Evolutionary conservation across 2,797 vertebrate species (phyloP), one percentile per base, ranked within the genome.

Genomic region (Gymnothorax javanicus): DNA sequence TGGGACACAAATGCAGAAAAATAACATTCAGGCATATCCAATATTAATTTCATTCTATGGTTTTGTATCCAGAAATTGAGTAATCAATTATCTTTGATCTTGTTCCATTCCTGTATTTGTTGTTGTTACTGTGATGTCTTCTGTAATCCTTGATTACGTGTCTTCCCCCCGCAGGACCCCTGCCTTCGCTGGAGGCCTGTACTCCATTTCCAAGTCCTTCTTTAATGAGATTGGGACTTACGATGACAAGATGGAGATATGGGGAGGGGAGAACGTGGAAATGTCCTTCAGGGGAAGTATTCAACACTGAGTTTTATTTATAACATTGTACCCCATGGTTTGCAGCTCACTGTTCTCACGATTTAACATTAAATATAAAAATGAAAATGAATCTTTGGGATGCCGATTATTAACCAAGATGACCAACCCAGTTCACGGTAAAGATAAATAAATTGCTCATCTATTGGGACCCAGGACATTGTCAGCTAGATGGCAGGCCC

Each of bases 261-360:
- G 97, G 97, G 97, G 97, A 88, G 97, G 96, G 0, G 97, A 98
- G 89, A 98, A 97, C 27, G 94, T 97, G 93, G 97, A 98, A 90
- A 97, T 98, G 96, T 97, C 97, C 86, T 97, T 97, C 92, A 96
- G 97, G 95, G 97, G 97, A 93, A 96, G 96, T 77, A 43, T 43
- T 77, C 52, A 77, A 50, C 12, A 12, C 12, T 15, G 9, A 9
- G 33, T 13, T 73, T 11, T 33, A 33, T 73, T 67, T 67, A 67
- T 25, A 67, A n/a, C 64, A 67, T n/a, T 7, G 0, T 67, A n/a
- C 4, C 23, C 7, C 23, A 67, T n/a, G 23, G 6, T n/a, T 67
- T 67, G 23, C 64, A 67, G 64, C 64, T 67, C 64, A 67, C 9
- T 25, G 2, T 20, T 5, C 60, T 62, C 15, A 67, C 23, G 58